phyloP scores from a whole-genome alignment of 92 coral and sea anemone genomes.

The Zoanthus gigantus region DNA sequence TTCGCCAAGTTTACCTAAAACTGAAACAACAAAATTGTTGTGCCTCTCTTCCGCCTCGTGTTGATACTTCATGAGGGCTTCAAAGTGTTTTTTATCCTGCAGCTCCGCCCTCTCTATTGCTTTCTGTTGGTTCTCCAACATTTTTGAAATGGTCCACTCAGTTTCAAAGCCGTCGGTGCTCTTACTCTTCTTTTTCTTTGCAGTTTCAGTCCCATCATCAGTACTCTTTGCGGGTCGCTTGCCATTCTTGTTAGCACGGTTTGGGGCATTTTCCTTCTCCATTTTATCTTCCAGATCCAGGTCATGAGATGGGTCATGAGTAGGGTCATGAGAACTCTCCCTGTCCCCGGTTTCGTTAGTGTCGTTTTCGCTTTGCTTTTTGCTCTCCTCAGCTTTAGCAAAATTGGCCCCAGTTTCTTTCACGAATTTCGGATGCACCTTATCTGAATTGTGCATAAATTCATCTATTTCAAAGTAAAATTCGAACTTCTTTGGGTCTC shows the following conservation, averaged over 20 bases:
- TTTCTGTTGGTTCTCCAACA: constrained; percentile 56
- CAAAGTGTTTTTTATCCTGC: constrained; percentile 46
- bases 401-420: constrained; percentile 21
- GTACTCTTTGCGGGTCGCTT: constrained; percentile 34
- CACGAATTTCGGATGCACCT: constrained; percentile 47
- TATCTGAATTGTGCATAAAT: constrained; percentile 43
- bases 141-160: constrained; percentile 28
- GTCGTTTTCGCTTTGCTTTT: constrained; percentile 11
- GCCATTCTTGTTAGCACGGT: constrained; percentile 39
- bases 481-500: constrained; percentile 56
- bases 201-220: constrained; percentile 38
- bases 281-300: constrained; percentile 20
- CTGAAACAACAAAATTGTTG: constrained; percentile 53
- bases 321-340: constrained; percentile 31
- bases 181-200: constrained; percentile 35
- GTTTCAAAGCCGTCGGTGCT: constrained; percentile 43
- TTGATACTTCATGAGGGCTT: constrained; percentile 54
- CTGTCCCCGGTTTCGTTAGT: constrained; percentile 16
- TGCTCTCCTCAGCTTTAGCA: constrained; percentile 19
- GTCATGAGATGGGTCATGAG: constrained; percentile 8
- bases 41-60: constrained; percentile 60
- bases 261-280: constrained; percentile 43
- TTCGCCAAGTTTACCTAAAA: constrained; percentile 46
- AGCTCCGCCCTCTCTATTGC: constrained; percentile 44
- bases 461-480: constrained; percentile 60